Evolutionary conservation across 2,113 vertebrate genomes (phyloP).

Genomic region (Harpagus bidentatus): DNA sequence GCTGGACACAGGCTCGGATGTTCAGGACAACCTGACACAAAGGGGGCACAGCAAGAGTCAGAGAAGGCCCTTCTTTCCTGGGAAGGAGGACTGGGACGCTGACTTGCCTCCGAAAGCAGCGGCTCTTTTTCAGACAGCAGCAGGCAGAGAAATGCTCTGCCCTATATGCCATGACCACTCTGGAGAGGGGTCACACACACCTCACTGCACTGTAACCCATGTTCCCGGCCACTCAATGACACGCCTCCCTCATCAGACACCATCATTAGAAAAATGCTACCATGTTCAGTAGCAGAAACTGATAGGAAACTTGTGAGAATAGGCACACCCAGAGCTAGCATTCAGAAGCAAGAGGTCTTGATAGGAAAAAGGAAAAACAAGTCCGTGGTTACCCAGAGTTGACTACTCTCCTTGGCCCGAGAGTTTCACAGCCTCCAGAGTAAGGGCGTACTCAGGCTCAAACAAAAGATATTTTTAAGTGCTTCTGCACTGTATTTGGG

Average conservation of each 20-base stretch:
- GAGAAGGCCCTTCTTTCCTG: neutral
- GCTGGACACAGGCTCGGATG: neutral
- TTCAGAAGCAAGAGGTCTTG: neutral
- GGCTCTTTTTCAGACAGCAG: neutral
- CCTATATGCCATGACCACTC: neutral
- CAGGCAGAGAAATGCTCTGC: neutral
- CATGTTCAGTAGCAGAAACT: neutral
- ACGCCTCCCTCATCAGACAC: neutral
- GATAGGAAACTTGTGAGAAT: neutral
- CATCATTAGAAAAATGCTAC: neutral
- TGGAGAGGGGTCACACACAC: neutral
- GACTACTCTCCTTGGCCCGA: neutral
- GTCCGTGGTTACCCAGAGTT: fast-evolving
- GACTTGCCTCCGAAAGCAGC: neutral
- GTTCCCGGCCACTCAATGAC: fast-evolving
- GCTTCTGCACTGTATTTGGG: neutral
- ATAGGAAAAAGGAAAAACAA: neutral
- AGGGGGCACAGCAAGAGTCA: neutral
- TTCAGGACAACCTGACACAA: neutral
- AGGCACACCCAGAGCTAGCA: neutral
- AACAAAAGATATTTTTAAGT: neutral
- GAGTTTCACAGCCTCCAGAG: neutral
- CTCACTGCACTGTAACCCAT: fast-evolving
- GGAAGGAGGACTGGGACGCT: neutral
- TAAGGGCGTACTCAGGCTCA: neutral